phyloP scores from a whole-genome alignment of 2,888 invertebrate genomes.

The Allygus modestus region DNA sequence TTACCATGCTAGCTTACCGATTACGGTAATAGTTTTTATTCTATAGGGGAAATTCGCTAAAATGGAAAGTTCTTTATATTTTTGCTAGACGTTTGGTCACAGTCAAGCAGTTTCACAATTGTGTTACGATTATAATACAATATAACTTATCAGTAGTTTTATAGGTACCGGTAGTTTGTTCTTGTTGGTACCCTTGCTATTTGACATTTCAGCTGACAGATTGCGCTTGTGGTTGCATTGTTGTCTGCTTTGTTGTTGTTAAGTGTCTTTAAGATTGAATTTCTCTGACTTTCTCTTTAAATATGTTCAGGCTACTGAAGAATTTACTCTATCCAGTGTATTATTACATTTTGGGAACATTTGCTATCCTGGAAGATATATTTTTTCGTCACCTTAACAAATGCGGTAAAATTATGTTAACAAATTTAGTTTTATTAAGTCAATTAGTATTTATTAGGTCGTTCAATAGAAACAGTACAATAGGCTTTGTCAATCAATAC shows the following conservation, averaged over 20 bases:
- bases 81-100: too few species aligned
- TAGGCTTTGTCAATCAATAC: too few species aligned
- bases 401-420: constrained; percentile 73
- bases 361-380: constrained; percentile 80
- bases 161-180: background rate
- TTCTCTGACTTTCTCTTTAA: background rate
- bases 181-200: background rate
- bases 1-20: too few species aligned
- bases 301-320: constrained; percentile 10
- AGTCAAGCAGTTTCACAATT: too few species aligned
- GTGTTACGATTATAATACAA: too few species aligned
- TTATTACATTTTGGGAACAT: constrained; percentile 80
- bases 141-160: background rate
- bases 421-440: constrained; percentile 33
- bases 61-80: too few species aligned
- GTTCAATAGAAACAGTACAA: too few species aligned
- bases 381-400: constrained; percentile 78
- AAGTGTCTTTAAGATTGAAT: background rate
- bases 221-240: background rate
- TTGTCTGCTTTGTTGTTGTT: constrained; percentile 26
- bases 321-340: constrained; percentile 75
- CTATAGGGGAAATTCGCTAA: too few species aligned
- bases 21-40: too few species aligned
- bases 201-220: background rate
- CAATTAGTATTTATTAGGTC: too few species aligned